A percentile compares a stretch with the other conserved stretches of the same genome.
These are phyloP conservation scores for Leptinotarsa haldemani DNA, from an alignment of 2,888 invertebrate species.

Conservation along the genomic window DNA sequence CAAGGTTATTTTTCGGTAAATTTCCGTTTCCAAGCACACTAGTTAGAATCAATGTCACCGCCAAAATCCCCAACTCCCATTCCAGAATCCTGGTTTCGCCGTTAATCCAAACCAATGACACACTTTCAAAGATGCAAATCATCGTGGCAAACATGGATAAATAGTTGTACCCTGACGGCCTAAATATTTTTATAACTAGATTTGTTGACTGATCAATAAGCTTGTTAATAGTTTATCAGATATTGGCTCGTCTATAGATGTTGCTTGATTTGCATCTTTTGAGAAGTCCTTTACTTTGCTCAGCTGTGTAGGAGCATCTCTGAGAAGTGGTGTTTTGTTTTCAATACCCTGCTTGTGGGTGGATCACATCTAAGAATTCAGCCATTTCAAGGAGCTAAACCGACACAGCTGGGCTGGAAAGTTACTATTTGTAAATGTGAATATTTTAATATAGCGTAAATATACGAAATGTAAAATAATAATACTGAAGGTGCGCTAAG, in stretches of 20 bases:
- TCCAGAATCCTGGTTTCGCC: constrained; percentile 46
- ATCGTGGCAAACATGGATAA: constrained; percentile 48
- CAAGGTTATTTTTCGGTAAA: constrained; percentile 14
- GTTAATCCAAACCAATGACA: constrained; percentile 31
- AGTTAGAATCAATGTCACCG: constrained; percentile 57
- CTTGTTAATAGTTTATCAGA: constrained; percentile 60
- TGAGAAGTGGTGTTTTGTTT: constrained; percentile 8
- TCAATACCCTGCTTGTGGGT: neutral
- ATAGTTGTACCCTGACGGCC: constrained; percentile 60
- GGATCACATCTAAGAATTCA: neutral
- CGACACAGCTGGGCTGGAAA: constrained; percentile 38
- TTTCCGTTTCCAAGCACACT: constrained; percentile 51
- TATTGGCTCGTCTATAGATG: constrained; percentile 51
- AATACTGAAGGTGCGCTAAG: constrained; percentile 53
- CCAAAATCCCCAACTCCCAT: constrained; percentile 52
- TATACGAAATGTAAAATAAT: constrained; percentile 53
- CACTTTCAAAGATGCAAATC: constrained; percentile 46
- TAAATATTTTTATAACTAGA: constrained; percentile 65
- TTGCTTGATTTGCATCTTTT: constrained; percentile 34
- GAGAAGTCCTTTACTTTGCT: constrained; percentile 24
- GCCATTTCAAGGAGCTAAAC: constrained; percentile 3
- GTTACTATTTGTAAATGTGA: constrained; percentile 61
- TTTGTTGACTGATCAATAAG: constrained; percentile 62
- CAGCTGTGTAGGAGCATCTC: constrained; percentile 39
- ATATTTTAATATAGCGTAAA: constrained; percentile 64